Base-by-base conservation (phyloP, 2,888 invertebrate genomes). In the Ormyrus rosae region DNA sequence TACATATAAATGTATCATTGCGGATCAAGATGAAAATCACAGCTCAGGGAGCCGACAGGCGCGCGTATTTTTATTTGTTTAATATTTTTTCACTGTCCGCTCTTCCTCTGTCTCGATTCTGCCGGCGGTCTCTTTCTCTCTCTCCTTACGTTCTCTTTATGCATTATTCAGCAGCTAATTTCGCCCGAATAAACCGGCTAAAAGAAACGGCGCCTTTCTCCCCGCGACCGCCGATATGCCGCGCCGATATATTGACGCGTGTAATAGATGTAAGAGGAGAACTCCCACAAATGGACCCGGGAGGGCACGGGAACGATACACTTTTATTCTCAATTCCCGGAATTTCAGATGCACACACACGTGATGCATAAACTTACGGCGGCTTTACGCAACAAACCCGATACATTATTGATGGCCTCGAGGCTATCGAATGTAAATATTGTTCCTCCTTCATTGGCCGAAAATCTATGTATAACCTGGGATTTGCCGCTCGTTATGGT, bases 91-190 rank as follows among this genome's bases (percentile, higher is more conserved):
- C 85, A 85, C 86, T 84, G 83, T 85, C 84, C 85, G 83, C 83
- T 13, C 63, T 68, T 60, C 51, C 19, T 51, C 83, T 84, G 83
- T 81, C 82, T 83, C 80, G 77, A 79, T 77, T 83, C 74, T 19
- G 2, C 76, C 79, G 34, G 4, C 34, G 34, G 34, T 34, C 34
- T 34, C 67, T 74, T 76, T 71, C 80, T 10, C 77, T 51, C 77
- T 83, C 81, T 82, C 85, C 34, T 84, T 77, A 82, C 84, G 83
- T 83, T 84, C 84, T 13, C 50, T 34, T 5, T 84, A 88, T 89
- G 86, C 85, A 88, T 89, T 88, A 89, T 89, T 89, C 88, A 88
- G 81, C 64, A 85, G 85, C 85, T 87, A 87, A 88, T 87, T 88
- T 85, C 83, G 84, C 83, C 82, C 84, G 86, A 85, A 86, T 86